A percentile compares a stretch with the other conserved stretches of the same genome.
Conservation (phyloP, 1,140 invertebrate genomes). For the Choristoneura fumiferana region DNA sequence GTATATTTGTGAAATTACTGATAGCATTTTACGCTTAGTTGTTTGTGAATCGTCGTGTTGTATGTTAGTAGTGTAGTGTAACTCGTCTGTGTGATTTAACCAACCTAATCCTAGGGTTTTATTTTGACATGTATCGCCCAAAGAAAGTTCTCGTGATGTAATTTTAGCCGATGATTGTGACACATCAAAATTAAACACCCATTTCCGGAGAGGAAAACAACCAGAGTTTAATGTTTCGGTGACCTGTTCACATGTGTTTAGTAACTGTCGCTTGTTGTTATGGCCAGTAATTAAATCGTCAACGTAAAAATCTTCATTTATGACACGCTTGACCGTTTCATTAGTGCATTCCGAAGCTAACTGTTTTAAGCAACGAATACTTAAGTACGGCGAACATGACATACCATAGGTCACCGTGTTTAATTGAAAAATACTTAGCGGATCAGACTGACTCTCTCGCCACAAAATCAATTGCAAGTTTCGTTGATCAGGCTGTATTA, state of each 20-base stretch:
- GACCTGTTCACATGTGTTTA: constrained; percentile 26
- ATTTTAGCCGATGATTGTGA: not conserved
- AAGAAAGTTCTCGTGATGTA: constrained; percentile 16
- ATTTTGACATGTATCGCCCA: constrained; percentile 26
- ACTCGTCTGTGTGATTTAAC: constrained; percentile 24
- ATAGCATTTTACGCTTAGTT: constrained; percentile 21
- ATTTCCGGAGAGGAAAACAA: constrained; percentile 33
- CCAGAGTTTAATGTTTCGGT: constrained; percentile 24
- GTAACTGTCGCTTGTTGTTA: no score
- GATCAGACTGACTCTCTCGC: constrained; percentile 20
- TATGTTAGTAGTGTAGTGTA: constrained; percentile 31
- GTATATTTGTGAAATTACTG: no score
- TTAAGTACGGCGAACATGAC: constrained; percentile 26
- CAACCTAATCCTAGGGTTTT: constrained; percentile 30
- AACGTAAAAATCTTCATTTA: no score
- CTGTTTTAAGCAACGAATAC: constrained; percentile 32
- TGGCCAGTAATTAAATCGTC: no score
- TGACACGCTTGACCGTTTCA: no score
- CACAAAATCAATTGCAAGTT: constrained; percentile 55
- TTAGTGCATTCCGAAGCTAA: no score
- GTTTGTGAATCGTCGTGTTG: constrained; percentile 14
- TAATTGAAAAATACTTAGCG: constrained; percentile 21
- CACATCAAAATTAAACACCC: constrained; percentile 29
- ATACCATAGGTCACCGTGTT: no score
- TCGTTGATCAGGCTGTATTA: constrained; percentile 36